Conservation (phyloP, 1,140 invertebrate genomes). For the Drosophila yakuba region DNA sequence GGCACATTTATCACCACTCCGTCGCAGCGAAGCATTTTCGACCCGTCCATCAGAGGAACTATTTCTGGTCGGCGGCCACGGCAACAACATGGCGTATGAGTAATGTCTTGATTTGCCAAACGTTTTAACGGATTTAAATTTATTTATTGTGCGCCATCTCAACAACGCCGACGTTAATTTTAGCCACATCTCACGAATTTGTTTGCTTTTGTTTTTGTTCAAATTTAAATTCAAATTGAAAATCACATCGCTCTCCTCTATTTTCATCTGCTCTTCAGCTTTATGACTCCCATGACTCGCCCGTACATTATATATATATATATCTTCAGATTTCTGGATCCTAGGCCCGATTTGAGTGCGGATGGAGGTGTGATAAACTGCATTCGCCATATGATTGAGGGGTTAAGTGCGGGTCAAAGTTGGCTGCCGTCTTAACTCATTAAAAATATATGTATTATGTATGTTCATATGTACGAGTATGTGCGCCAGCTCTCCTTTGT, state of each 20-base stretch:
- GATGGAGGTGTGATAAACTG: constrained; percentile 13
- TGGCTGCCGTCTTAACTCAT: constrained; percentile 6
- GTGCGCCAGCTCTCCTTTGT: neutral
- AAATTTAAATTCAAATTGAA: constrained; percentile 5
- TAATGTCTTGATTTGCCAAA: constrained; percentile 80
- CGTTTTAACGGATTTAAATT: constrained; percentile 72
- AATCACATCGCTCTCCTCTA: neutral
- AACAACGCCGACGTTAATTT: constrained; percentile 50
- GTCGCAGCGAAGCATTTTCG: constrained; percentile 31
- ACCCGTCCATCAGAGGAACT: constrained; percentile 47
- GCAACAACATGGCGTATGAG: constrained; percentile 64
- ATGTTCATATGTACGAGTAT: neutral
- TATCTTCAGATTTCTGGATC: neutral
- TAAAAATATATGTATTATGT: constrained; percentile 2
- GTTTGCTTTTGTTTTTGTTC: constrained; percentile 54
- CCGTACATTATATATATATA: neutral
- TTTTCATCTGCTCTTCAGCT: neutral
- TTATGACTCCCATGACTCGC: neutral
- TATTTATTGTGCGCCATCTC: constrained; percentile 58
- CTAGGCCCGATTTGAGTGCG: constrained; percentile 1
- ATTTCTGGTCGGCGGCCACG: constrained; percentile 50
- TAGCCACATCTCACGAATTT: constrained; percentile 36
- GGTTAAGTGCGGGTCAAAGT: constrained; percentile 28
- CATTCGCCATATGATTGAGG: constrained; percentile 15
- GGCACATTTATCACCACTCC: constrained; percentile 68